Evolutionary conservation across 2,113 vertebrate genomes (phyloP), one percentile per base, ranked within the genome.

Genomic region (Pygoscelis antarcticus): DNA sequence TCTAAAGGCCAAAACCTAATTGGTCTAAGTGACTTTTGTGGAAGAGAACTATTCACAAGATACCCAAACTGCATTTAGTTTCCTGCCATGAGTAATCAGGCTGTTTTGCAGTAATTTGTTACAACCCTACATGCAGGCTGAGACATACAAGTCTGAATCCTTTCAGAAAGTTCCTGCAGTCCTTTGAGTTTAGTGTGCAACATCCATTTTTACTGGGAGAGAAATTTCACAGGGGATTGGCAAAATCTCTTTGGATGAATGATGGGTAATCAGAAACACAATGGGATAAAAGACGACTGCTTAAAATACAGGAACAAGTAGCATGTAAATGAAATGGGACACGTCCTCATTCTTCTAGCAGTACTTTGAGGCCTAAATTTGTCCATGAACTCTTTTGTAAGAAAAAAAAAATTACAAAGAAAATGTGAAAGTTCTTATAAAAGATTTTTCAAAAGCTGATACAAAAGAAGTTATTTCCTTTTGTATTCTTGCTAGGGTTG

Each of bases 151-250:
- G 7, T 10, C 87, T 15, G 16, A 82, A n/a, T 36, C 87, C 84
- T 79, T 82, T 46, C 65, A 23, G 22, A 27, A 51, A 3, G 38
- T 10, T 51, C 92, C 76, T 5, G 62, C 57, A 52, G 29, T 5
- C 49, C 58, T 87, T 44, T 11, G 64, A 85, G 42, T 79, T 87
- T 12, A 38, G 32, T 13, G 32, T 66, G 51, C 81, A 90, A 23
- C 7, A 5, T 71, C 55, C 52, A 64, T 17, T 95, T 93, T 82
- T 62, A 68, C 38, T 75, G 57, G 79, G 71, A 72, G 88, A 65
- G 95, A 80, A 90, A 77, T 86, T 90, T 61, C 95, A 70, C 94
- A 90, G 71, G 83, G 62, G 51, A 81, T 2, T 36, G 88, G 92
- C 64, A 94, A 27, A 88, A 47, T 19, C 85, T 52, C 44, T 47